Conservation (phyloP, 37 sponge, comb jelly and placozoan species). For the Eunapius fragilis region DNA sequence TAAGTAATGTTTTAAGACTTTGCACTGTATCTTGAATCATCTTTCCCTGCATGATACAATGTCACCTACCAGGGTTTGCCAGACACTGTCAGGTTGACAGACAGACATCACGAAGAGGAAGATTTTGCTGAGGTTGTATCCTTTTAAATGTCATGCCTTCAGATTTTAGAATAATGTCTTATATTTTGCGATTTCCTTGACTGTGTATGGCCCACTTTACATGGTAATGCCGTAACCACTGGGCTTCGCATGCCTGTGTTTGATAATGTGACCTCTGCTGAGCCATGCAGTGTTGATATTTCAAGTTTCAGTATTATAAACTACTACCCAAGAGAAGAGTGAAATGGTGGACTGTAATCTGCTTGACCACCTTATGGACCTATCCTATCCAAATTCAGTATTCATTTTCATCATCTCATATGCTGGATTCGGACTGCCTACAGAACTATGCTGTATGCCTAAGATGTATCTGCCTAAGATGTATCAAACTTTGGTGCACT, state of each 20-base stretch:
- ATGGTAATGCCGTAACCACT: not conserved
- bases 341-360: not conserved
- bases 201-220: slow-evolving; percentile 2
- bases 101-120: not conserved
- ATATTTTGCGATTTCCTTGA: not conserved
- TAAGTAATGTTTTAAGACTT: too few relatives aligned
- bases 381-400: not conserved
- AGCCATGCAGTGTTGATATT: slow-evolving; percentile 14
- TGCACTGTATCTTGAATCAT: too few relatives aligned
- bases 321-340: slow-evolving; percentile 63
- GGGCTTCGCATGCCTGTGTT: not conserved
- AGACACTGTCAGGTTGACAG: not conserved
- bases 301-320: slow-evolving; percentile 37
- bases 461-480: too few relatives aligned
- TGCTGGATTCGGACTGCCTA: not conserved
- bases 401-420: not conserved
- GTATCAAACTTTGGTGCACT: too few relatives aligned
- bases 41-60: too few relatives aligned
- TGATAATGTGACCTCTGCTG: not conserved
- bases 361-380: not conserved
- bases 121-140: slow-evolving; percentile 15
- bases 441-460: not conserved
- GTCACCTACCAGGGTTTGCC: too few relatives aligned
- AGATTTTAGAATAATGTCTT: not conserved
- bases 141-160: not conserved